Evolutionary conservation across 1,140 invertebrate genomes (phyloP).

Genomic region (Argopecten irradians): DNA sequence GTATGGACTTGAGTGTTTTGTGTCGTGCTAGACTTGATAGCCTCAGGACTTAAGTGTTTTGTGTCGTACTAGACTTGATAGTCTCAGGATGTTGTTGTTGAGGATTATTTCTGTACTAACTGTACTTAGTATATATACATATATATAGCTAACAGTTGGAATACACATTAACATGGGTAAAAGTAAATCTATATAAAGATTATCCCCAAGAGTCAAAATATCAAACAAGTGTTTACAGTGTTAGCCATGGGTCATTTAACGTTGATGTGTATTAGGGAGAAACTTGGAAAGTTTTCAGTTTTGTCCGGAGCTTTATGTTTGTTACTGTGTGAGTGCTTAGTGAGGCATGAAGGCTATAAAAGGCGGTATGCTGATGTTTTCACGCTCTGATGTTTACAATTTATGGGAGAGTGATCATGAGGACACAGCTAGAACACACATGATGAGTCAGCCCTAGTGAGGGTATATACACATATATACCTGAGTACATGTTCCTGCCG

Average conservation of each 20-base stretch:
- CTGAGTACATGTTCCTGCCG: background rate
- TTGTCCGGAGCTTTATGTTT: background rate
- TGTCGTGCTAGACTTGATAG: too few relatives aligned
- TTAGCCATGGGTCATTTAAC: background rate
- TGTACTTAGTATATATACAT: too few relatives aligned
- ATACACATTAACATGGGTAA: background rate
- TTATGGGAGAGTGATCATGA: slow-evolving; percentile 16
- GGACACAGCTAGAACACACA: background rate
- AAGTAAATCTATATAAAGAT: background rate
- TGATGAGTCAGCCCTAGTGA: background rate
- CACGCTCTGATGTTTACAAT: slow-evolving; percentile 6
- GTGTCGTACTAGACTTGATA: too few relatives aligned
- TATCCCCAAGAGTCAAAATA: background rate
- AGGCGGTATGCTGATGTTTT: slow-evolving; percentile 9
- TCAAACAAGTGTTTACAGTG: background rate
- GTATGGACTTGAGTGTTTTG: too few relatives aligned
- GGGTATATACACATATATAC: background rate
- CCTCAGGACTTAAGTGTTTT: too few relatives aligned
- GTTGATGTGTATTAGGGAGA: background rate
- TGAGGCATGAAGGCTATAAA: background rate
- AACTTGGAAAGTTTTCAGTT: background rate
- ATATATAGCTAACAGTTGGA: background rate
- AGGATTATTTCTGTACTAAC: too few relatives aligned
- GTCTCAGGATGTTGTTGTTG: too few relatives aligned
- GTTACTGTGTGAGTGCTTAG: background rate